Percentiles rank a stretch among this genome's conserved stretches.
These are phyloP conservation scores for Acheta domesticus DNA, from an alignment of 2,888 invertebrate genomes.

Conservation along the genomic window DNA sequence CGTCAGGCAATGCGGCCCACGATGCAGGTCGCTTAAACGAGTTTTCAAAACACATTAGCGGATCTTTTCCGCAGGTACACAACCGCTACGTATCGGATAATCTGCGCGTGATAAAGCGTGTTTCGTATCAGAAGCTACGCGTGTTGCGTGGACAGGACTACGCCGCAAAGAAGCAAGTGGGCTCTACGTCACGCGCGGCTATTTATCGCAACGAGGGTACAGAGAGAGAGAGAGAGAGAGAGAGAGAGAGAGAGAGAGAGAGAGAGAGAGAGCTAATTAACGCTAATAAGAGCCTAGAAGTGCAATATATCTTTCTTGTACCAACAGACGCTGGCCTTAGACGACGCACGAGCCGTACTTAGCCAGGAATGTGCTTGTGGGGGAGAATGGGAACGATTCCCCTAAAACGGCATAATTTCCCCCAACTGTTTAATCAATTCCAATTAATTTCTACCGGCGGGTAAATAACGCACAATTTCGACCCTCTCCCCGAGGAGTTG, in stretches of 20 bases:
- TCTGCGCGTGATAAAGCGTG: not conserved
- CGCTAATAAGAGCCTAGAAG: too few relatives aligned
- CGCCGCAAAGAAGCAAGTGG: not conserved
- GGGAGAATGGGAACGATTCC: not conserved
- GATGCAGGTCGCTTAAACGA: constrained; percentile 18
- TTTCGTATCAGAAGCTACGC: not conserved
- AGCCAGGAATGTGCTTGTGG: not conserved
- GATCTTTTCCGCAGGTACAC: constrained; percentile 18
- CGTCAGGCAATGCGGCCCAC: not conserved
- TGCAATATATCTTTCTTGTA: not conserved
- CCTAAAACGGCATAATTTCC: constrained; percentile 1
- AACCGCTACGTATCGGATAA: not conserved
- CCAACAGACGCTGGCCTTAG: not conserved
- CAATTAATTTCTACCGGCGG: not conserved
- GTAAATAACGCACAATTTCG: not conserved
- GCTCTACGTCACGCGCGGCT: not conserved
- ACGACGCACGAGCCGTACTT: not conserved
- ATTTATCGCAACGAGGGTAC: not conserved
- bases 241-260: too few relatives aligned
- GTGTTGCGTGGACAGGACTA: not conserved
- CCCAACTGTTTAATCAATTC: constrained; percentile 7
- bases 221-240: too few relatives aligned
- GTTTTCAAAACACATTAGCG: constrained; percentile 18
- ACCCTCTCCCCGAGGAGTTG: not conserved
- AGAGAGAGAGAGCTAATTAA: not conserved